phyloP scores from a whole-genome alignment of 1,140 invertebrate species.

The Drosophila varians region DNA sequence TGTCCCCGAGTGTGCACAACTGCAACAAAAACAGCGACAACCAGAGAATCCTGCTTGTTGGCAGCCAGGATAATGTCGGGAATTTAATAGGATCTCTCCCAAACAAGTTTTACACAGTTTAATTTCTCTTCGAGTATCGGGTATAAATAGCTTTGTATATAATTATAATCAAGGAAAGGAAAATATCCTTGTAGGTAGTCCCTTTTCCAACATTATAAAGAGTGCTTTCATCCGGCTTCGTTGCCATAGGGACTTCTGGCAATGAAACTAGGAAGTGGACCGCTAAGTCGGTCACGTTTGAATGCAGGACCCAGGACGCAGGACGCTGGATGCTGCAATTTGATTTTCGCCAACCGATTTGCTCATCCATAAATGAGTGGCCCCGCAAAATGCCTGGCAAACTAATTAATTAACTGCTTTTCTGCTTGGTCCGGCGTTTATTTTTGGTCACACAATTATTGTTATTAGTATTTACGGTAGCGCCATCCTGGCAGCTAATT shows the following conservation, averaged over 20 bases:
- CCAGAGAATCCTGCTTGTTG: constrained; percentile 7
- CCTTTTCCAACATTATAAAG: neutral
- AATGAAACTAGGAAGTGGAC: neutral
- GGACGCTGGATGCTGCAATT: constrained; percentile 37
- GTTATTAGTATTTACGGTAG: constrained; percentile 42
- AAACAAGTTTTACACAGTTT: neutral
- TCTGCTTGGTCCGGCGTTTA: constrained; percentile 43
- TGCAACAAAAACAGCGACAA: too few species aligned
- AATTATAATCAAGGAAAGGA: too few species aligned
- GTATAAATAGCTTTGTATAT: neutral
- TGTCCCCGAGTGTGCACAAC: constrained; percentile 26
- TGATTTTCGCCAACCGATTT: constrained; percentile 39
- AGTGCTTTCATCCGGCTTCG: constrained; percentile 5
- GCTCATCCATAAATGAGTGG: constrained; percentile 40
- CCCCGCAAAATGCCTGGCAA: constrained; percentile 14
- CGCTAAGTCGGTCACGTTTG: constrained; percentile 59
- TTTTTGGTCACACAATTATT: constrained; percentile 44
- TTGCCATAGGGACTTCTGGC: constrained; percentile 22
- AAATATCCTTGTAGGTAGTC: neutral
- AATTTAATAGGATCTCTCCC: constrained; percentile 20
- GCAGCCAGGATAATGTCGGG: constrained; percentile 31
- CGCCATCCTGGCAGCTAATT: constrained; percentile 27
- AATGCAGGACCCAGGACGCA: constrained; percentile 5
- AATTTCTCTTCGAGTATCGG: neutral
- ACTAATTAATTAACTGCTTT: constrained; percentile 69